A percentile compares a stretch with the other conserved stretches of the same genome.
phyloP scores from a whole-genome alignment of 2,113 vertebrate genomes.

The Caranx ignobilis region DNA sequence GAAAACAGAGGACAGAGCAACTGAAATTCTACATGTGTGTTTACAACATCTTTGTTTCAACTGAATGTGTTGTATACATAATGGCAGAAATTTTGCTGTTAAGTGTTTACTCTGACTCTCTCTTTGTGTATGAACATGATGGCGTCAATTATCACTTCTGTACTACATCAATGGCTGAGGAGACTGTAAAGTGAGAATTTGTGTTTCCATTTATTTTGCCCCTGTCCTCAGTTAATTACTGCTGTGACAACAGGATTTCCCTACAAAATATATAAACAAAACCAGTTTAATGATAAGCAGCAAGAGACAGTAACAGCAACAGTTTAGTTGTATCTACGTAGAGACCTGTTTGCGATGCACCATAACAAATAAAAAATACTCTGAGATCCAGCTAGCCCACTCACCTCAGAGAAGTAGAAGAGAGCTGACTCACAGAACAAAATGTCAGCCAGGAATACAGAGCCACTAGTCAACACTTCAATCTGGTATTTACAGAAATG shows the following conservation, averaged over 20 bases:
- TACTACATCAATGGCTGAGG: not conserved
- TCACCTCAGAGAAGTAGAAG: slow-evolving; percentile 99
- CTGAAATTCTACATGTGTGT: not conserved
- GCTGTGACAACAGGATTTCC: not conserved
- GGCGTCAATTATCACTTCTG: not conserved
- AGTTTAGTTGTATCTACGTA: not conserved
- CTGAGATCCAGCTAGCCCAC: slow-evolving; percentile 38
- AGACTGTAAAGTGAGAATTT: not conserved
- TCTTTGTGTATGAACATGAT: slow-evolving; percentile 1
- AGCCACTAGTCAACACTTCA: slow-evolving; percentile 98
- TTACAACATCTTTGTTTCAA: not conserved
- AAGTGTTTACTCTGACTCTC: not conserved
- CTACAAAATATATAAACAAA: not conserved
- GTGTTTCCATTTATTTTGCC: not conserved
- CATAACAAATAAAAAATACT: not conserved
- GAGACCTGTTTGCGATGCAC: not conserved
- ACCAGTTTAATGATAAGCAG: not conserved
- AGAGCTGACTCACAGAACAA: slow-evolving; percentile 98
- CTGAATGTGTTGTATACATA: not conserved
- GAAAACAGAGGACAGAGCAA: not conserved
- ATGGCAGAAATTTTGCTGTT: not conserved
- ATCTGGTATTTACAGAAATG: slow-evolving; percentile 99
- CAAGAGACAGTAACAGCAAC: not conserved
- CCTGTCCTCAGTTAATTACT: not conserved
- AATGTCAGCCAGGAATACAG: slow-evolving; percentile 98